These are phyloP conservation scores for Cossypha niveicapilla DNA, from an alignment of 2,797 vertebrate species.

Conservation along the genomic window DNA sequence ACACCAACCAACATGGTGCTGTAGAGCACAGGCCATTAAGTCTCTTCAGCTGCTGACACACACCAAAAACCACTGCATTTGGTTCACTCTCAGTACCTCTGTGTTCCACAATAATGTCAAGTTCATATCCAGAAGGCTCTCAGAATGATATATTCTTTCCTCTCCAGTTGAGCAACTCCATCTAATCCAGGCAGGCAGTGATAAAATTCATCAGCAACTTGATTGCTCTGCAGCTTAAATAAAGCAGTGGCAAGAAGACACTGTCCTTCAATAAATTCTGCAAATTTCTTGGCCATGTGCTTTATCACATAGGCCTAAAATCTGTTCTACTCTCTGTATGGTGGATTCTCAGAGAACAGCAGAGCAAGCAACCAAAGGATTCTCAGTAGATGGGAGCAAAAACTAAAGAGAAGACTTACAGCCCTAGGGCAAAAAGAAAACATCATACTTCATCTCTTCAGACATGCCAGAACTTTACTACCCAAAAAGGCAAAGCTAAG, in stretches of 20 bases:
- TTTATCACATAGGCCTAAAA: neutral
- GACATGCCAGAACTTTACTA: neutral
- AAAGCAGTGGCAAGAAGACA: neutral
- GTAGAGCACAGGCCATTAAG: neutral
- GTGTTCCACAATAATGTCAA: neutral
- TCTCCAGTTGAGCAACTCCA: neutral
- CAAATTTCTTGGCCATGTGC: neutral
- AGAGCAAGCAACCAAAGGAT: neutral
- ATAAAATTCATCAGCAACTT: neutral
- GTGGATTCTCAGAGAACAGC: neutral
- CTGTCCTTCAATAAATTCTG: neutral
- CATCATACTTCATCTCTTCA: neutral
- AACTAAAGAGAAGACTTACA: neutral
- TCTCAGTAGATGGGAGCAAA: neutral
- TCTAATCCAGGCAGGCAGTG: neutral
- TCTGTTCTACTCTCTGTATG: neutral
- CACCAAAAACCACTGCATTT: neutral
- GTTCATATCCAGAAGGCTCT: neutral
- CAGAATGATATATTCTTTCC: neutral
- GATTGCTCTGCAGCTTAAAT: neutral
- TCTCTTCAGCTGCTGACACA: neutral
- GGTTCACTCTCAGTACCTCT: neutral
- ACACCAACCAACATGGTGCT: neutral
- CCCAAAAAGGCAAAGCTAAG: neutral
- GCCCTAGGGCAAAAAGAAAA: neutral